Percentiles rank a stretch among this genome's conserved stretches.
phyloP scores from a whole-genome alignment of 2,797 vertebrate genomes.

The Sylvia borin region DNA sequence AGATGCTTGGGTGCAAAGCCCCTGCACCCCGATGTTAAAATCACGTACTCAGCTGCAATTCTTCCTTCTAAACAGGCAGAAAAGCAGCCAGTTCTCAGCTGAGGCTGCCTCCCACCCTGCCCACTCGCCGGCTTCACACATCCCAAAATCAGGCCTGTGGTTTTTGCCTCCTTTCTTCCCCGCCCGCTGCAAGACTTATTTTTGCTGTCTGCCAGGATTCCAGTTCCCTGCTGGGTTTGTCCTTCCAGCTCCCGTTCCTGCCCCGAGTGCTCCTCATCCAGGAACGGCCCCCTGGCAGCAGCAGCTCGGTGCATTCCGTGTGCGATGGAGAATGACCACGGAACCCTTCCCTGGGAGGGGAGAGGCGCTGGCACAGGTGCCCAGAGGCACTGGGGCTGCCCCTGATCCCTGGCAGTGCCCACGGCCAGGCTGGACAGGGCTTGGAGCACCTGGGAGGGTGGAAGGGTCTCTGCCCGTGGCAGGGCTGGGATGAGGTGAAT shows the following conservation, averaged over 20 bases:
- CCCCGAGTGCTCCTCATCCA: neutral
- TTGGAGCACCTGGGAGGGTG: neutral
- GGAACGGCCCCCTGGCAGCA: accelerated
- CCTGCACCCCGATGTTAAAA: neutral
- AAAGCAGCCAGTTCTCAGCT: neutral
- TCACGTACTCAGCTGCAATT: accelerated
- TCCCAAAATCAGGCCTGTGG: accelerated
- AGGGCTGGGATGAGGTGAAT: accelerated
- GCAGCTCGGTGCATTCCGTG: neutral
- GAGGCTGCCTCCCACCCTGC: neutral
- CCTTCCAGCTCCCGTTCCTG: neutral
- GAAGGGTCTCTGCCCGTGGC: neutral
- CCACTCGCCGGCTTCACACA: accelerated
- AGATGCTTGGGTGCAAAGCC: neutral
- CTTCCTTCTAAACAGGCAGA: neutral
- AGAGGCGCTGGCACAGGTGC: neutral
- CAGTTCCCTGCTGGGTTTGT: neutral
- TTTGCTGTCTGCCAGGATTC: neutral
- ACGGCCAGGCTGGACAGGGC: neutral
- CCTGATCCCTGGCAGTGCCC: neutral
- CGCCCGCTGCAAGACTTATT: neutral
- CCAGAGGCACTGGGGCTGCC: neutral
- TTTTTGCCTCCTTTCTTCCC: accelerated
- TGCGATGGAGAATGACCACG: neutral
- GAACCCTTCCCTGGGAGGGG: neutral